Evolutionary conservation across 2,888 invertebrate genomes (phyloP), one percentile per base, ranked within the genome.

Genomic region (Drosophila longiperda): DNA sequence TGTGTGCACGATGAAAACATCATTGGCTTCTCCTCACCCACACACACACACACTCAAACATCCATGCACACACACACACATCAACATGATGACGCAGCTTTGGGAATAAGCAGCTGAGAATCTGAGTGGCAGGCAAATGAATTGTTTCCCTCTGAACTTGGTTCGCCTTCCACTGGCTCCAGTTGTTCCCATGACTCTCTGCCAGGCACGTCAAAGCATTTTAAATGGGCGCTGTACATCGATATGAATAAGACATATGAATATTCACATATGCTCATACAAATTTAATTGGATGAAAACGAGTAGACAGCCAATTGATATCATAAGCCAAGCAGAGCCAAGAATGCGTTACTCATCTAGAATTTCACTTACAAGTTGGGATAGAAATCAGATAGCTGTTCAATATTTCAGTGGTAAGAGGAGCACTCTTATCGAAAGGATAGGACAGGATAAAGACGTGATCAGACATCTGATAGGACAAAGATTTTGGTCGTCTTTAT

Each of bases 101-200:
- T 54, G 84, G 85, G 89, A 89, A 87, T 89, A 77, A 73, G 48
- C 78, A 69, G 80, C 61, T 66, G 68, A 68, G 68, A 52, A 66
- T 59, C 58, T 53, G 80, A 72, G 73, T 73, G 81, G 78, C 84
- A 83, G 68, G 71, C 82, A 89, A 84, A 85, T 81, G 79, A 72
- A 87, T 89, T 78, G 74, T 73, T 81, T 62, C 55, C 72, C 55
- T 50, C 52, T 72, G 70, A 80, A 65, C 65, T 45, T 66, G 61
- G 66, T 80, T 68, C 60, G n/a, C 7, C 15, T 26, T 49, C 32
- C 60, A 34, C n/a, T 55, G 33, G 66, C 29, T 34, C 26, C 38
- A n/a, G 32, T 45, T 42, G 8, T 26, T 52, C 23, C n/a, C 26
- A 32, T 33, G 15, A 23, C 52, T 32, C 23, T 12, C 11, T 52